phyloP scores from a whole-genome alignment of 35 echinoderm and acorn worm species.

The Heliocidaris tuberculata region DNA sequence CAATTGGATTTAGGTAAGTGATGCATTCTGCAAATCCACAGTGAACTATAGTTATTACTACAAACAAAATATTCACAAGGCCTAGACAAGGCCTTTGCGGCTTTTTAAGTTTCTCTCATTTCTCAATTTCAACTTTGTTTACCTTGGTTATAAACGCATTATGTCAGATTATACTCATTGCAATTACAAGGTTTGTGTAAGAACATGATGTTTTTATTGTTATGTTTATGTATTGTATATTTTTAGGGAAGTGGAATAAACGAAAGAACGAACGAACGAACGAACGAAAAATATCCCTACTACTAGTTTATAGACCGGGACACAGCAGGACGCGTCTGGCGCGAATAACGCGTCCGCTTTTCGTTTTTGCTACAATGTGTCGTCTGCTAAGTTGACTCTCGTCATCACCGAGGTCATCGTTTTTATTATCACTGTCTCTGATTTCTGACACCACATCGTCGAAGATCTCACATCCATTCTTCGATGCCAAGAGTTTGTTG shows the following conservation, averaged over 20 bases:
- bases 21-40: not conserved
- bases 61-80: not conserved
- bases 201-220: too few relatives aligned
- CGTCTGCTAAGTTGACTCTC: not conserved
- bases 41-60: not conserved
- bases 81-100: too few relatives aligned
- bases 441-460: constrained; percentile 52
- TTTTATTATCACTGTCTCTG: not conserved
- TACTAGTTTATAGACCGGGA: constrained; percentile 43
- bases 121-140: too few relatives aligned
- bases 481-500: constrained; percentile 57
- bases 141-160: too few relatives aligned
- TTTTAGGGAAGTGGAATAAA: too few relatives aligned
- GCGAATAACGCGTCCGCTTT: constrained; percentile 41
- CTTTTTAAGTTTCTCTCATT: too few relatives aligned
- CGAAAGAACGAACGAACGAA: too few relatives aligned
- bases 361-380: constrained; percentile 13
- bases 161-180: too few relatives aligned
- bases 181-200: too few relatives aligned
- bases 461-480: constrained; percentile 71
- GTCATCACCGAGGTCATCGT: not conserved
- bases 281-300: not conserved
- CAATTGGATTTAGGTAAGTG: not conserved
- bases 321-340: constrained; percentile 67
- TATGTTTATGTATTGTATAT: too few relatives aligned